Base-by-base conservation (phyloP, 2,888 invertebrate genomes). In the Lasioglossum marginatum region DNA sequence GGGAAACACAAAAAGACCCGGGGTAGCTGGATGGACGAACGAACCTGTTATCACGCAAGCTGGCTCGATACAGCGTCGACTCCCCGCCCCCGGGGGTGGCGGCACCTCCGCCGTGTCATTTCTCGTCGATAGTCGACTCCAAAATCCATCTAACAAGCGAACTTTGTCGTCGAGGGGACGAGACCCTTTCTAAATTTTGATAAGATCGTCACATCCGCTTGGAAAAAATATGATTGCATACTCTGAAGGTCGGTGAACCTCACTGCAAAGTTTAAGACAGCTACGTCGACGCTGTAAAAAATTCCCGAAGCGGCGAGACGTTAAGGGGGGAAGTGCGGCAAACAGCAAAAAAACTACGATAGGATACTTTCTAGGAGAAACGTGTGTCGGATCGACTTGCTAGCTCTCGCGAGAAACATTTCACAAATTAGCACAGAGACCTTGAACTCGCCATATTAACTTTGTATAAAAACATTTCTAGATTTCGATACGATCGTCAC, bases 1-100 rank as follows among this genome's bases (percentile, higher is more conserved):
- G 40, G 27, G 27, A 34, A 76, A 31, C 40, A 37, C 34, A 31
- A 52, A 40, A 27, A 37, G 52, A 40, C 5, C 37, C n/a, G n/a
- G 19, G 12, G 5, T 27, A 23, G 68, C 37, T 14, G 70, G 10
- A 31, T 31, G 45, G 16, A 45, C 76, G 23, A 63, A 57, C 57
- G 57, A 57, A 76, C 60, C 76, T 34, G 66, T 66, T 48, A 66
- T 8, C 76, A 27, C 63, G 27, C 63, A n/a, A 10, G 4, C 27
- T 4, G 57, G 48, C 45, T 34, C 48, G 31, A 70, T 34, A 40
- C 52, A 52, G 6, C 48, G 31, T 31, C 31, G 14, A n/a, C 19
- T 14, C 31, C 8, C 4, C 23, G 34, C 19, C 23, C 23, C 45
- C 16, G 45, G 75, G n/a, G 4, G 37, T 10, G 19, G 57, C 4